A percentile compares a stretch with the other conserved stretches of the same genome.
phyloP scores from a whole-genome alignment of 2,797 vertebrate genomes.

The Sternotherus odoratus region DNA sequence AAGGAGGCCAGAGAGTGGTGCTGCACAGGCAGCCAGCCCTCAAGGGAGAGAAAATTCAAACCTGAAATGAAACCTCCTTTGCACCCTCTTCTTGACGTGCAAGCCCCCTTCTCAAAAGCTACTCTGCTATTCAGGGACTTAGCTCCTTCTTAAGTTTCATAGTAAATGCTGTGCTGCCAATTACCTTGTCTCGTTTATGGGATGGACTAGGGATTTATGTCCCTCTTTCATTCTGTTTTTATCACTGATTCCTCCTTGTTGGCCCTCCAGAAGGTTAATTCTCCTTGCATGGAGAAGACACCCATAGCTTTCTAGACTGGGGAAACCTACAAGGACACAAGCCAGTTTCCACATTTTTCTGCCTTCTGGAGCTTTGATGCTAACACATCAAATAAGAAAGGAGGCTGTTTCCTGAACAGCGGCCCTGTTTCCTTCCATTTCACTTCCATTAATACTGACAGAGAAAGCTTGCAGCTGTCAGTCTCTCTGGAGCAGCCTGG shows the following conservation, averaged over 20 bases:
- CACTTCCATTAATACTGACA: background rate
- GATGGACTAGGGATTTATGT: conserved; percentile 5
- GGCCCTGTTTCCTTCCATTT: background rate
- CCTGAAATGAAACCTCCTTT: conserved; percentile 8
- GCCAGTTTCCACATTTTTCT: background rate
- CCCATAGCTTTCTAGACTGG: background rate
- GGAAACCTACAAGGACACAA: background rate
- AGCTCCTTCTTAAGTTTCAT: conserved; percentile 64
- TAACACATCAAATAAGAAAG: background rate
- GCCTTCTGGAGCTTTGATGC: background rate
- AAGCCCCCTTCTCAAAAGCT: conserved; percentile 8
- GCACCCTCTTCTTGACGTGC: background rate
- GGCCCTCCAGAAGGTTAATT: background rate
- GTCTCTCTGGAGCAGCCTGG: background rate
- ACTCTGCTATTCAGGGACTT: background rate
- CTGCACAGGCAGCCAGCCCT: background rate
- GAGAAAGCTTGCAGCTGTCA: background rate
- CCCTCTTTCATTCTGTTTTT: conserved; percentile 33
- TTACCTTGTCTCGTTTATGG: conserved; percentile 21
- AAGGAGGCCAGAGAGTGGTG: background rate
- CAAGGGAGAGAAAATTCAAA: background rate
- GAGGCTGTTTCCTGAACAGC: background rate
- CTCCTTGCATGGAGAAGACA: background rate
- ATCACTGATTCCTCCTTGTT: background rate
- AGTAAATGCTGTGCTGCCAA: conserved; percentile 36